Percentiles rank a stretch among this genome's conserved stretches.
These are phyloP conservation scores for Polypedilum pembai DNA, from an alignment of 1,140 invertebrate species.

Conservation along the genomic window DNA sequence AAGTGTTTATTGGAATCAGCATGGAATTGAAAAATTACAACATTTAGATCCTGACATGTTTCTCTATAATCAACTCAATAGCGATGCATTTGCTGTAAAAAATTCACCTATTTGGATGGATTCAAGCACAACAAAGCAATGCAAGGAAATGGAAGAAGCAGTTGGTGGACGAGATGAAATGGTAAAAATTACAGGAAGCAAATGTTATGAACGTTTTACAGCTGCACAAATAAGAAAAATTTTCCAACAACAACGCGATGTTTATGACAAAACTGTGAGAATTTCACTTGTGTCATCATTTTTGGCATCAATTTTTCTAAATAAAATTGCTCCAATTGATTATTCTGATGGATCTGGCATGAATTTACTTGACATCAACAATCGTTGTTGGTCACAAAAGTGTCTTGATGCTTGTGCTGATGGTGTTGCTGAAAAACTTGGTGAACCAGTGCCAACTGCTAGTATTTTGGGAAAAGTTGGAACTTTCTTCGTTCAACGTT, in stretches of 20 bases:
- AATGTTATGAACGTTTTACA: slow-evolving; percentile 90
- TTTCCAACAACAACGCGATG: slow-evolving; percentile 58
- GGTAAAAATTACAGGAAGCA: slow-evolving; percentile 80
- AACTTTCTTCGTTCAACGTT: slow-evolving; percentile 73
- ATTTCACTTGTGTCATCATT: slow-evolving; percentile 93
- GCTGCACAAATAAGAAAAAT: slow-evolving; percentile 90
- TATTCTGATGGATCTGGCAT: slow-evolving; percentile 90
- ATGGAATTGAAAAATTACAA: slow-evolving; percentile 56
- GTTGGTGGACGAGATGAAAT: slow-evolving; percentile 76
- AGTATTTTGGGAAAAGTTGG: slow-evolving; percentile 64
- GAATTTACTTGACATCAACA: slow-evolving; percentile 85
- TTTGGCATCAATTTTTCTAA: slow-evolving; percentile 79
- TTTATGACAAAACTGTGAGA: slow-evolving; percentile 76
- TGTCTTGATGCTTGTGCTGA: slow-evolving; percentile 69
- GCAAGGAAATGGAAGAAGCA: slow-evolving; percentile 65
- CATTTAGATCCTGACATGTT: slow-evolving; percentile 65
- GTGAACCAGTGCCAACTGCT: slow-evolving; percentile 59
- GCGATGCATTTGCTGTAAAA: slow-evolving; percentile 63
- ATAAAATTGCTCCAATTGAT: slow-evolving; percentile 84
- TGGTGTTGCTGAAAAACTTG: slow-evolving; percentile 61
- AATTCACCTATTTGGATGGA: slow-evolving; percentile 97
- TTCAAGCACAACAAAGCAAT: slow-evolving; percentile 76
- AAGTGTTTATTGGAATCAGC: slow-evolving; percentile 86
- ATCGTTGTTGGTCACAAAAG: slow-evolving; percentile 66
- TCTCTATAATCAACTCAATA: slow-evolving; percentile 71